phyloP scores from a whole-genome alignment of 1,140 invertebrate species.

The Potamilus streckersoni region DNA sequence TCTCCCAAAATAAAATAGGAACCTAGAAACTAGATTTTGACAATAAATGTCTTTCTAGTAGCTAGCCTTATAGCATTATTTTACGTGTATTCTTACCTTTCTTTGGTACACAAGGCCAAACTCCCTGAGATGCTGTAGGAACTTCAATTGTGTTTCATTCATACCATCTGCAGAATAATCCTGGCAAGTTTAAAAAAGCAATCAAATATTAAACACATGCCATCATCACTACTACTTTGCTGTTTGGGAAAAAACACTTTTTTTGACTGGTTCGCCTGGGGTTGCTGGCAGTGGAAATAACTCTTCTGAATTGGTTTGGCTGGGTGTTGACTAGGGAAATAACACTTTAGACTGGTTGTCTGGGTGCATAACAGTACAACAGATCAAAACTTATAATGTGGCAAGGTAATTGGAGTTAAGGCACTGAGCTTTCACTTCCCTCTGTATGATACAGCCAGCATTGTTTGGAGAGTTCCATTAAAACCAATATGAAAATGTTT shows the following conservation, averaged over 20 bases:
- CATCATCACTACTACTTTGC: constrained; percentile 9
- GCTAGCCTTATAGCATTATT: too few species aligned
- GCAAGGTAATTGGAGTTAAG: neutral
- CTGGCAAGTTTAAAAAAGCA: constrained; percentile 67
- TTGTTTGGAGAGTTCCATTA: too few species aligned
- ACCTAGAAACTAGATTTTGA: too few species aligned
- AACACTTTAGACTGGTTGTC: neutral
- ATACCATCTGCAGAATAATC: constrained; percentile 97
- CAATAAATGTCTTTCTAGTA: too few species aligned
- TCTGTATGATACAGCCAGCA: too few species aligned
- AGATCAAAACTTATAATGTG: neutral
- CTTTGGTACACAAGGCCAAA: constrained; percentile 94
- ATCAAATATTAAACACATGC: constrained; percentile 8
- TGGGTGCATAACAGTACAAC: neutral
- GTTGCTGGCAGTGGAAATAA: neutral
- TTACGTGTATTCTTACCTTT: constrained; percentile 74
- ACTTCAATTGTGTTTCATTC: constrained; percentile 82
- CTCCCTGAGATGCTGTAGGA: constrained; percentile 95
- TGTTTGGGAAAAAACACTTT: neutral
- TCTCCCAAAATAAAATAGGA: too few species aligned
- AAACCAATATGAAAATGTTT: too few species aligned
- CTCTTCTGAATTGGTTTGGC: neutral
- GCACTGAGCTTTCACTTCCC: too few species aligned
- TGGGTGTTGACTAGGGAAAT: neutral
- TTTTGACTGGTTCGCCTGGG: neutral